Evolutionary conservation across 2,113 vertebrate species (phyloP).

Genomic region (Ardeotis arabs): DNA sequence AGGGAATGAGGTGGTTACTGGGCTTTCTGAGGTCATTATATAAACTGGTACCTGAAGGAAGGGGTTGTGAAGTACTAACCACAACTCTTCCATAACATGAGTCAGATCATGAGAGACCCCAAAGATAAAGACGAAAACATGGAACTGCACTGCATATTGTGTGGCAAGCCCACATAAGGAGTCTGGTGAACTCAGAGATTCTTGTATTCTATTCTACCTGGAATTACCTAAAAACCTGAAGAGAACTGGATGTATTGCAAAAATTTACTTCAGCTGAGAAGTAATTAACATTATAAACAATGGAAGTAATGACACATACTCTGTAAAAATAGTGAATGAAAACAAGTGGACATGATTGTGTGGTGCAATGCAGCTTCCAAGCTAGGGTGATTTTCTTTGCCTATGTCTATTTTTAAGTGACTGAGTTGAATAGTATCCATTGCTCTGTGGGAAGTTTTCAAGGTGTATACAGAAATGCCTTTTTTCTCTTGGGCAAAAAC

Average conservation of each 20-base stretch:
- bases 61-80: background rate
- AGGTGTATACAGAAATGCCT: background rate
- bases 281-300: background rate
- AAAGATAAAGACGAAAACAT: background rate
- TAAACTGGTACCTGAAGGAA: background rate
- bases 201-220: background rate
- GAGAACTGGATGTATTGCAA: background rate
- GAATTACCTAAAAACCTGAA: background rate
- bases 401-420: background rate
- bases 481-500: background rate
- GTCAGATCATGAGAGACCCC: background rate
- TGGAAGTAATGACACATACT: background rate
- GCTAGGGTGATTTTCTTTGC: background rate
- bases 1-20: accelerated
- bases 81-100: accelerated
- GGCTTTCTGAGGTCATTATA: background rate
- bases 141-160: accelerated
- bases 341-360: background rate
- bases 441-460: background rate
- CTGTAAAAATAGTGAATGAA: background rate
- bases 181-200: background rate
- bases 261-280: background rate
- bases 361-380: background rate
- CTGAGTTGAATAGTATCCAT: background rate
- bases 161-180: background rate